Base-by-base conservation (phyloP, 2,888 invertebrate species). In the Vanessa cardui region DNA sequence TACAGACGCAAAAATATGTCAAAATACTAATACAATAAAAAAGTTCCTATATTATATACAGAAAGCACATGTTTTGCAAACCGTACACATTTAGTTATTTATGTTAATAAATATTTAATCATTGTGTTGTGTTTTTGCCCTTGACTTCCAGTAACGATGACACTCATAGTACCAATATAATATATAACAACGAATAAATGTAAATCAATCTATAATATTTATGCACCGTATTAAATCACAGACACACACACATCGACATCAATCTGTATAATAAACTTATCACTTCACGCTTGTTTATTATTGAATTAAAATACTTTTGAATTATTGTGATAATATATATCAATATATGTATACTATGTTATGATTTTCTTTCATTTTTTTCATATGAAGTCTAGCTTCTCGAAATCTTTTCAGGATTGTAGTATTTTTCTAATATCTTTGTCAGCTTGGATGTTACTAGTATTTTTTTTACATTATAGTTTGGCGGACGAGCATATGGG, bases 251-350 rank as follows among this genome's bases (percentile, higher is more conserved):
- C 39, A 39, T 0, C 39, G 12, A n/a, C n/a, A 46, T 46, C 5
- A 47, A n/a, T 47, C 47, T n/a, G 8, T 47, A 47, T 16, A 47
- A 21, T 8, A 12, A 20, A 52, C 26, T 52, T 52, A 52, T 52
- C 16, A 16, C 26, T 47, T 18, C 26, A 52, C 21, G 9, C 52
- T 52, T 52, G 16, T 12, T 52, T 21, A 52, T 12, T 52, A 49
- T n/a, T 49, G 18, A 49, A 49, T 49, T 49, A 49, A 52, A 52
- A 52, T 52, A 26, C 12, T 52, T 52, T 26, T 15, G 26, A 52
- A 52, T 1, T 26, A 26, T 26, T 21, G 16, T 52, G 6, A 31
- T 46, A n/a, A n/a, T 47, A 39, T 12, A 12, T 39, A 39, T 39
- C 4, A 5, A 26, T 26, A 12, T 12, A 39, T 12, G 12, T 1